Evolutionary conservation across 2,888 invertebrate genomes (phyloP), one percentile per base, ranked within the genome.

Genomic region (Alviniconcha strummeri): DNA sequence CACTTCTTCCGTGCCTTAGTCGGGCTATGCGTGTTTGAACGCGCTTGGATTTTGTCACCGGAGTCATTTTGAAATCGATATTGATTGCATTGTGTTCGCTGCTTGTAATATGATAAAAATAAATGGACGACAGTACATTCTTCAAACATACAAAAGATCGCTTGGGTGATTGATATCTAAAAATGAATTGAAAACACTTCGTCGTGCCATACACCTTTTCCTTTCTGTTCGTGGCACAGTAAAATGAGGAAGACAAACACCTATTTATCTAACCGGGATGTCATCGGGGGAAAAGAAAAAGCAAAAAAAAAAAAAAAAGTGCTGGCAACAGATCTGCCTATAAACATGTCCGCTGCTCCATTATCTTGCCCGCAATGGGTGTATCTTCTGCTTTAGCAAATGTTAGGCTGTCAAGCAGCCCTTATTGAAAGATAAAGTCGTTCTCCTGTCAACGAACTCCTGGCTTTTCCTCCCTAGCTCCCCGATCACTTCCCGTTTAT

Each of bases 341-440:
- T 55, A 80, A 80, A 69, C 80, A 67, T 69, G 80, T 56, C 80
- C 55, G 69, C 54, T n/a, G 9, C 55, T 69, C 69, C n/a, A 9
- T 80, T 69, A 69, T 80, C 69, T 80, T 11, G 19, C 69, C 67
- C 52, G 67, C n/a, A 11, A 17, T 7, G 64, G 52, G 52, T 64
- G 78, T 56, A 67, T 79, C 78, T 79, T 7, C 36, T 60, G 36
- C 78, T 79, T 15, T 79, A 52, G 64, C 64, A 15, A 36, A n/a
- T 78, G 77, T 64, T 60, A 64, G 64, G n/a, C 17, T 79, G 77
- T 60, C 13, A 19, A n/a, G 36, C 64, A 52, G 19, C 60, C 64
- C 17, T 56, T 76, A 52, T 9, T 19, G 78, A 57, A 78, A 56
- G 78, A 78, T 60, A 60, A 57, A 78, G 6, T n/a, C 67, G 1